These are phyloP conservation scores for Xiphophorus maculatus DNA, from an alignment of 2,113 vertebrate genomes.

Conservation along the genomic window DNA sequence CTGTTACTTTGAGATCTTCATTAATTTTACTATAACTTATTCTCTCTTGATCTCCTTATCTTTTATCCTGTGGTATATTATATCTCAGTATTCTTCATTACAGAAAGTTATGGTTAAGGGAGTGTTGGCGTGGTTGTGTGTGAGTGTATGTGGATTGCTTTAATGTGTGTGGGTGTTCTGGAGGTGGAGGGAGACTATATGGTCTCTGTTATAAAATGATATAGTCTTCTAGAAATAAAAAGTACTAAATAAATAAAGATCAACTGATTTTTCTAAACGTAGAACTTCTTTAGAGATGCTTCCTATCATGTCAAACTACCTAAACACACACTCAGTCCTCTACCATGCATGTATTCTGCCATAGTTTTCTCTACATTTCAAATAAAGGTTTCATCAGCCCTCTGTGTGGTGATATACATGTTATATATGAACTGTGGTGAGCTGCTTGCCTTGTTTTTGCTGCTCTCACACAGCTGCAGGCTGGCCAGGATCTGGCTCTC, in stretches of 20 bases:
- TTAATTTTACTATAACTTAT: neutral
- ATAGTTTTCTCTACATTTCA: too few species aligned
- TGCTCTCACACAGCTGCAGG: slow-evolving; percentile 94
- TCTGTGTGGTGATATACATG: too few species aligned
- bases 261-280: neutral
- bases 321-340: neutral
- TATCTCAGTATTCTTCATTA: neutral
- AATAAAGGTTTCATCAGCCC: too few species aligned
- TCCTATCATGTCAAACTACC: neutral
- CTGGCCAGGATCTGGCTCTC: slow-evolving; percentile 96
- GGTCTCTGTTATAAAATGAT: neutral
- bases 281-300: neutral
- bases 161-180: neutral
- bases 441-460: slow-evolving; percentile 90
- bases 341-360: too few species aligned
- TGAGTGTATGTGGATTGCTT: neutral
- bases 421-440: neutral
- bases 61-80: neutral
- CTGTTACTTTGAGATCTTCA: neutral
- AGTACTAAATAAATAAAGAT: neutral
- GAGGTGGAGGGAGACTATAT: neutral
- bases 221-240: neutral
- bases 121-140: neutral
- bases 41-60: neutral
- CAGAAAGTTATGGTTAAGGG: neutral